A percentile compares a stretch with the other conserved stretches of the same genome.
These are phyloP conservation scores for Piaya cayana DNA, from an alignment of 2,113 vertebrate genomes.

Conservation along the genomic window DNA sequence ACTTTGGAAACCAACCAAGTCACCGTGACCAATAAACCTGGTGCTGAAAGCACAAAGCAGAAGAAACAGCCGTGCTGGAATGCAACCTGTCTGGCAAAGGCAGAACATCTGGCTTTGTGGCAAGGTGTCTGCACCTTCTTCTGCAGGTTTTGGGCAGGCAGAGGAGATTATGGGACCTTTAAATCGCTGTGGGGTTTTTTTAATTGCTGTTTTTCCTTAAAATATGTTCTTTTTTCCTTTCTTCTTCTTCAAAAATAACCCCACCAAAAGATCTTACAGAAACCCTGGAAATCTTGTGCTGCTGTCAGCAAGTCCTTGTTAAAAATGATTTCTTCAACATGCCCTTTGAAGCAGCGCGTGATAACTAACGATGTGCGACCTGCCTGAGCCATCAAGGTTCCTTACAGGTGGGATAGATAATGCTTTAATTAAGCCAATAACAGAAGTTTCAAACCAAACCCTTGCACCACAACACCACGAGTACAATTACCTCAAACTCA, in stretches of 20 bases:
- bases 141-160: neutral
- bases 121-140: neutral
- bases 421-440: constrained; percentile 6
- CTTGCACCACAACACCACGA: neutral
- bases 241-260: neutral
- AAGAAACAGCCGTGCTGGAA: neutral
- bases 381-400: neutral
- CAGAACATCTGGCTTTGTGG: constrained; percentile 15
- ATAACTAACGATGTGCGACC: neutral
- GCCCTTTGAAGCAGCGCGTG: neutral
- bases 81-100: constrained; percentile 20
- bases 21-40: neutral
- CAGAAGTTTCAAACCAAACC: neutral
- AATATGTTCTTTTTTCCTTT: neutral
- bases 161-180: neutral
- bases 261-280: neutral
- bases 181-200: neutral
- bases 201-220: neutral
- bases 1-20: neutral
- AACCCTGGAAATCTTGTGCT: neutral
- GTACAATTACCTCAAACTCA: neutral
- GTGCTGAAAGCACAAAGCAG: neutral
- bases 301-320: constrained; percentile 11
- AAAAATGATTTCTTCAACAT: constrained; percentile 9
- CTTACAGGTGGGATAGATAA: neutral